A percentile compares a stretch with the other conserved stretches of the same genome.
Conservation (phyloP, 2,113 vertebrate genomes). For the Gorsachius goisagi region DNA sequence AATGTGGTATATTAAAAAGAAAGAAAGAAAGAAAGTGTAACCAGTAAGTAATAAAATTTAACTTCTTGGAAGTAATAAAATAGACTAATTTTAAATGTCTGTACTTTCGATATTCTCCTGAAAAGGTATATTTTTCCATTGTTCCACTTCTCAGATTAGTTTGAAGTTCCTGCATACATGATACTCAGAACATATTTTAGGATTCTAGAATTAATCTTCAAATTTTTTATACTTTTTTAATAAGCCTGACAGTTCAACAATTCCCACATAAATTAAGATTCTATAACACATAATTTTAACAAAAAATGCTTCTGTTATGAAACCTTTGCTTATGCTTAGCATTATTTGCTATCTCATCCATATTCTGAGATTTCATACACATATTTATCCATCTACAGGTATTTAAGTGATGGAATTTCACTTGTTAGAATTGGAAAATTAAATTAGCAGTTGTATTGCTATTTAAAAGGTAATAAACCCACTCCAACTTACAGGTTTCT, state of each 20-base stretch:
- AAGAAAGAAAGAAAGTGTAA: neutral
- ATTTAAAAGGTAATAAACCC: neutral
- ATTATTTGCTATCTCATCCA: neutral
- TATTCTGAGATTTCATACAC: neutral
- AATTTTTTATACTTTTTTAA: neutral
- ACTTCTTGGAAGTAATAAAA: neutral
- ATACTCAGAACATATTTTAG: neutral
- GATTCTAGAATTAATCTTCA: neutral
- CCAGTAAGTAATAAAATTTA: neutral
- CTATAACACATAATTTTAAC: neutral
- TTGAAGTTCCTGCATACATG: neutral
- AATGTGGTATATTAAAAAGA: neutral
- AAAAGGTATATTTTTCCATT: neutral
- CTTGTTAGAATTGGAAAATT: neutral
- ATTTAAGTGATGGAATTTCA: neutral
- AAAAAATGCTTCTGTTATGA: neutral
- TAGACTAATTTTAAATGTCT: neutral
- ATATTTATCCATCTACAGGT: neutral
- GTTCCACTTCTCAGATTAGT: neutral
- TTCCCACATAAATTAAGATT: neutral
- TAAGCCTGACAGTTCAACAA: neutral
- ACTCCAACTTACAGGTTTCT: neutral
- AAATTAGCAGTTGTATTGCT: neutral
- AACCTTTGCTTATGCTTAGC: neutral
- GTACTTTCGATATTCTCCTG: neutral